Conservation (phyloP, 2,113 vertebrate genomes). For the Podarcis cretensis region DNA sequence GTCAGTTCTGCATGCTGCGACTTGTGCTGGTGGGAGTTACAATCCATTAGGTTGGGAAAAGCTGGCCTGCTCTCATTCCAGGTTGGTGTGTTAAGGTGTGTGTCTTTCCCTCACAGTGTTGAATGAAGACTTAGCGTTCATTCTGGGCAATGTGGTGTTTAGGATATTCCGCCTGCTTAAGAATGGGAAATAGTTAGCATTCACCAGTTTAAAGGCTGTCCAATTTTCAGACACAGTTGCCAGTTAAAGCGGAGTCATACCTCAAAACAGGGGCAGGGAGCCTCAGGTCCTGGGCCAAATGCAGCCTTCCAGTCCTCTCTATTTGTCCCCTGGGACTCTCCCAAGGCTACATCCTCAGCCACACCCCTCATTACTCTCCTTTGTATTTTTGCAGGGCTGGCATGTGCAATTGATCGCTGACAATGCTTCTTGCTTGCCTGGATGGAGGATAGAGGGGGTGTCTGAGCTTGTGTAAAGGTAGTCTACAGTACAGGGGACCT, state of each 20-base stretch:
- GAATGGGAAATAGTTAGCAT: neutral
- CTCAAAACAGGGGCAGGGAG: neutral
- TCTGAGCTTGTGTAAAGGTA: too few species aligned
- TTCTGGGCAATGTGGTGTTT: neutral
- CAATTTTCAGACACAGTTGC: neutral
- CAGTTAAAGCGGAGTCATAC: neutral
- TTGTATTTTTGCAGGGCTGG: too few species aligned
- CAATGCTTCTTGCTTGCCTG: too few species aligned
- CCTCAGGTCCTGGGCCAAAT: neutral
- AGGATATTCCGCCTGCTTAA: neutral
- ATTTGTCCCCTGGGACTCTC: neutral
- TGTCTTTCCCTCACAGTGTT: neutral
- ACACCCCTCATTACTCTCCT: too few species aligned
- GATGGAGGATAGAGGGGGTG: too few species aligned
- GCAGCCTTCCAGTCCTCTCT: neutral
- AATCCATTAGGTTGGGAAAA: too few species aligned
- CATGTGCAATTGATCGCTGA: too few species aligned
- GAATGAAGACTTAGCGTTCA: neutral
- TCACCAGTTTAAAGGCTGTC: fast-evolving
- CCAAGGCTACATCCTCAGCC: too few species aligned
- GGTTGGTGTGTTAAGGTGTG: neutral
- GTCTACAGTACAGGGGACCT: too few species aligned
- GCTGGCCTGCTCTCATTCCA: neutral
- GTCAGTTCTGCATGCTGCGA: neutral
- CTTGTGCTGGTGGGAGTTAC: neutral